Conservation (phyloP, 2,797 vertebrate species). For the Selene dorsalis region DNA sequence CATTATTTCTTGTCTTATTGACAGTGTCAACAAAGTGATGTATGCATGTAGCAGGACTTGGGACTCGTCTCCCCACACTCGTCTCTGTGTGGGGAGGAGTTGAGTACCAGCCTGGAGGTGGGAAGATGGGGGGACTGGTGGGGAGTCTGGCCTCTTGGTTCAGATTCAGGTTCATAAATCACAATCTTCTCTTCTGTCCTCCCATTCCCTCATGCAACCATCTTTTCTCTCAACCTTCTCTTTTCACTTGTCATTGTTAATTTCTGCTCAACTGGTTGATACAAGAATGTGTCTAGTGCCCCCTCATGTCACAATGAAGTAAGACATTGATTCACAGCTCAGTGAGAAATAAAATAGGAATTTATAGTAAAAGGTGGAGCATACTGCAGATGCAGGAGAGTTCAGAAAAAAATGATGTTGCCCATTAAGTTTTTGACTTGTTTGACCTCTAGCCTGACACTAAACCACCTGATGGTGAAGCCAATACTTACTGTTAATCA, state of each 20-base stretch:
- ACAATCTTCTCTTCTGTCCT: slow-evolving; percentile 57
- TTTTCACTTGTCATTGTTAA: slow-evolving; percentile 22
- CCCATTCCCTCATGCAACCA: slow-evolving; percentile 33
- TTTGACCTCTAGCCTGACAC: not conserved
- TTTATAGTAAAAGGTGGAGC: not conserved
- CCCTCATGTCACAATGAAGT: slow-evolving; percentile 59
- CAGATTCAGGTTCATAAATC: slow-evolving; percentile 62
- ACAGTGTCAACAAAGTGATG: not conserved
- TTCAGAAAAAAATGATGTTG: not conserved
- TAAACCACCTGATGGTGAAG: not conserved
- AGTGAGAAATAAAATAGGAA: not conserved
- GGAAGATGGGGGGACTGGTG: slow-evolving; percentile 24
- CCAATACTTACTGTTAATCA: not conserved
- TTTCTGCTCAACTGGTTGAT: slow-evolving; percentile 22
- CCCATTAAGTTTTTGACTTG: not conserved
- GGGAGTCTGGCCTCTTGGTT: slow-evolving; percentile 32
- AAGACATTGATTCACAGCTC: slow-evolving; percentile 28
- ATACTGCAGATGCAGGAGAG: not conserved
- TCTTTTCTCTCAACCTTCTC: not conserved
- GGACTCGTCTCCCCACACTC: not conserved
- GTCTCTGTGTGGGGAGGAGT: not conserved
- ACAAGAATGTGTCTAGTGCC: slow-evolving; percentile 62
- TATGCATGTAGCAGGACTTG: not conserved
- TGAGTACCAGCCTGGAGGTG: slow-evolving; percentile 27
- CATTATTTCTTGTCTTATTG: no score